Evolutionary conservation across 2,797 vertebrate genomes (phyloP), one percentile per base, ranked within the genome.

Genomic region (Australoheros facetus): DNA sequence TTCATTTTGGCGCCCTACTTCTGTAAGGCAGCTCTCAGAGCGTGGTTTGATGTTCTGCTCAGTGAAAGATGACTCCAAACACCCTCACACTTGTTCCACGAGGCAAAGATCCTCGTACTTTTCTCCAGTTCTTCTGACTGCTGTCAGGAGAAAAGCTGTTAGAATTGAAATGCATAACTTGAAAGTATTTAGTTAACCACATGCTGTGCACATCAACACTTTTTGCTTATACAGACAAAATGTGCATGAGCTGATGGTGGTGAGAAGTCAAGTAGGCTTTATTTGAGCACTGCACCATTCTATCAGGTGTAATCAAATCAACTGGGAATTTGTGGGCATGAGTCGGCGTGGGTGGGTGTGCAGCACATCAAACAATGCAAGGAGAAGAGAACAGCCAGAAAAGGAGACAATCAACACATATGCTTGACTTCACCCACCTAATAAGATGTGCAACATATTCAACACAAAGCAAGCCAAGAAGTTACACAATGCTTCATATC

Each of bases 251-350:
- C 64, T 69, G 80, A 58, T 37, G 78, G 37, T 76, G 74, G 79
- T 6, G 74, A 82, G 64, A 80, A 81, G 79, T 84, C 77, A 77
- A 73, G 30, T n/a, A 8, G 57, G 71, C 45, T 78, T 79, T 80
- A 60, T 69, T 75, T 69, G 45, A 77, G 37, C 56, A 45, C 71
- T 84, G 82, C 85, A 90, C 83, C 82, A 84, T 84, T 90, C 85
- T 78, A 84, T 85, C 81, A 88, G 83, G 62, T 82, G 75, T 72
- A 86, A 89, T 92, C 87, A 92, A 82, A 91, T 92, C 87, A 91
- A 48, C 73, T 55, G 79, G 57, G 79, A 78, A 77, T 82, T 58
- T 83, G 79, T 71, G 73, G 48, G 28, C 17, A 54, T 37, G 69
- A n/a, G 39, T 66, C 3, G n/a, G 42, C 8, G 77, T 71, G 6